Evolutionary conservation across 2,797 vertebrate species (phyloP), one percentile per base, ranked within the genome.

Genomic region (Natrix natrix): DNA sequence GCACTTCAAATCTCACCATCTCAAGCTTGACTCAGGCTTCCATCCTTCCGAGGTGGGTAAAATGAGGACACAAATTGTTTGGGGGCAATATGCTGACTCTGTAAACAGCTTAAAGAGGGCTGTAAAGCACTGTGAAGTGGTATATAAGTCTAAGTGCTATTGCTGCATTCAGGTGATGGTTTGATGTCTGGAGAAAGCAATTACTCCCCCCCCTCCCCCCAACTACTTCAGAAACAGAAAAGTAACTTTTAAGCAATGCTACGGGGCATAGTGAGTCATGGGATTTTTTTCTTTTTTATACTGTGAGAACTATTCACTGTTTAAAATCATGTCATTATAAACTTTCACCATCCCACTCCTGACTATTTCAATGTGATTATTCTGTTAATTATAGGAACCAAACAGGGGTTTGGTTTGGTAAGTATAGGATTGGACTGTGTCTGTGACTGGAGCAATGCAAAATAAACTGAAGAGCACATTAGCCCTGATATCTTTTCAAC

Each of bases 121-220:
- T 52, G 48, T 52, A 52, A 52, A 52, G 48, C 48, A 52, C 48
- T 52, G 48, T 52, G 48, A 13, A 56, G 13, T 56, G 14, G 55
- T 56, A 56, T 56, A 56, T 56, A 56, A 14, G 17, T 59, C 17
- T 59, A 59, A 59, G 57, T 20, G 57, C 17, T 57, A 16, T 17
- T 57, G 56, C 56, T 5, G 17, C 32, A n/a, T 74, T 74, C 66
- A 74, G 5, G 63, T 17, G n/a, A 16, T 20, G 32, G 69, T 74
- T 37, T 37, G n/a, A 16, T 37, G 32, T 7, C 16, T 74, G 69
- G 16, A 37, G 69, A 74, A 32, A 74, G 20, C 7, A 17, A 37
- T 37, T 37, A 17, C 0, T 37, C 8, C 37, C 5, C 32, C 7
- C 0, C 37, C 5, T 16, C 7, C 0, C 26, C 12, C 32, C n/a